Conservation (phyloP, 2,888 invertebrate genomes). For the Trisateles emortualis region DNA sequence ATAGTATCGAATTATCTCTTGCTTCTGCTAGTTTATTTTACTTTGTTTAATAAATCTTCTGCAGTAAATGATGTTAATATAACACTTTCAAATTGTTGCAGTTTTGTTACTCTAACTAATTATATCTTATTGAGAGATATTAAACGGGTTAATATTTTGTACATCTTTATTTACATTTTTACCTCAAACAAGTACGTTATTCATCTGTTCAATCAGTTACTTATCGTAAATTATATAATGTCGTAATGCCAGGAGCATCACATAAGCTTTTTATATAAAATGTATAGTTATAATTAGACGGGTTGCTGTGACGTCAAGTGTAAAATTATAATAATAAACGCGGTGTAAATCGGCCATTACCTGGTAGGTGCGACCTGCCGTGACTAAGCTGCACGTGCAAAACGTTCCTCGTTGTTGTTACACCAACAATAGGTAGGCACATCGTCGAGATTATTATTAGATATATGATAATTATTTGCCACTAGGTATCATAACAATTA, state of each 20-base stretch:
- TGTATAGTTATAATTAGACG: slow-evolving; percentile 46
- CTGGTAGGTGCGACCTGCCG: slow-evolving; percentile 8
- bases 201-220: no score
- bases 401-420: not conserved
- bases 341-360: slow-evolving; percentile 35
- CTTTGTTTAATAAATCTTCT: not conserved
- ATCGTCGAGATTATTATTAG: not conserved
- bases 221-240: no score
- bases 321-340: slow-evolving; percentile 53
- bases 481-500: no score
- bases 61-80: not conserved
- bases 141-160: slow-evolving; percentile 12
- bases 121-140: slow-evolving; percentile 26
- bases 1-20: not conserved
- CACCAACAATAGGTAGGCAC: not conserved
- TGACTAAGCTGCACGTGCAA: slow-evolving; percentile 5
- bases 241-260: no score
- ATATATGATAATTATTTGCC: not conserved
- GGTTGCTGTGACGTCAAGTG: slow-evolving; percentile 45
- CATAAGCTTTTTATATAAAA: no score
- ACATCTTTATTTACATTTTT: no score
- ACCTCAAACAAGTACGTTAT: no score
- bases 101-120: slow-evolving; percentile 15
- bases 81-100: slow-evolving; percentile 19
- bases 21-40: slow-evolving; percentile 7